Conservation (phyloP, 2,797 vertebrate species). For the Myotis vivesi region DNA sequence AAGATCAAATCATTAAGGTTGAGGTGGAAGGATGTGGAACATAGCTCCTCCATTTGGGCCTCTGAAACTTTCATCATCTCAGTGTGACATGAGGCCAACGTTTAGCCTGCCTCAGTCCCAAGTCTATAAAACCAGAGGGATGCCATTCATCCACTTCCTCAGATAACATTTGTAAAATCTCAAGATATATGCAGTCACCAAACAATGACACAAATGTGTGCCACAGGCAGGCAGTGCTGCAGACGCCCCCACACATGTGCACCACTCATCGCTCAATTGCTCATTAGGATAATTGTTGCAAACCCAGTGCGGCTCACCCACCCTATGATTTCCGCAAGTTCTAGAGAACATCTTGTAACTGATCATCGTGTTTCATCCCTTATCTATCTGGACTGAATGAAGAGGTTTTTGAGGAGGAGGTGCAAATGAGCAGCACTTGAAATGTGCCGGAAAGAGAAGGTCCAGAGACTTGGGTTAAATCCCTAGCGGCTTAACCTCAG, state of each 20-base stretch:
- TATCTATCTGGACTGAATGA: conserved; percentile 32
- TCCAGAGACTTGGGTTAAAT: neutral
- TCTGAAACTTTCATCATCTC: neutral
- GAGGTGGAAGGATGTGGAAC: neutral
- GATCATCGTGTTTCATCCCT: conserved; percentile 32
- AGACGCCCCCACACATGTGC: conserved; percentile 50
- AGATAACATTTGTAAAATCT: conserved; percentile 62
- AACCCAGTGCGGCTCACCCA: conserved; percentile 15
- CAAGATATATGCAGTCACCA: conserved; percentile 55
- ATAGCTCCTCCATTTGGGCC: neutral
- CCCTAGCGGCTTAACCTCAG: neutral
- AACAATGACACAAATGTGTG: conserved; percentile 68
- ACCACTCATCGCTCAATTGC: conserved; percentile 43
- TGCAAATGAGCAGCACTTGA: conserved; percentile 32
- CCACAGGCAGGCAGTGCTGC: conserved; percentile 17
- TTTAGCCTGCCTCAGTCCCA: conserved; percentile 34
- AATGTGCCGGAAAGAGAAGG: neutral
- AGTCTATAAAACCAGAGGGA: conserved; percentile 9
- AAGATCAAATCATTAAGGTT: neutral
- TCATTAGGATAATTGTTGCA: conserved; percentile 67
- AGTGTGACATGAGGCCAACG: conserved; percentile 28
- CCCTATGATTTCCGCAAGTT: conserved; percentile 68
- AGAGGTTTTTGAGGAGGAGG: neutral
- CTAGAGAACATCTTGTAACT: conserved; percentile 70
- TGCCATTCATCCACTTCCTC: conserved; percentile 36